A percentile compares a stretch with the other conserved stretches of the same genome.
Conservation (phyloP, 2,113 vertebrate species). For the Pedetes capensis region DNA sequence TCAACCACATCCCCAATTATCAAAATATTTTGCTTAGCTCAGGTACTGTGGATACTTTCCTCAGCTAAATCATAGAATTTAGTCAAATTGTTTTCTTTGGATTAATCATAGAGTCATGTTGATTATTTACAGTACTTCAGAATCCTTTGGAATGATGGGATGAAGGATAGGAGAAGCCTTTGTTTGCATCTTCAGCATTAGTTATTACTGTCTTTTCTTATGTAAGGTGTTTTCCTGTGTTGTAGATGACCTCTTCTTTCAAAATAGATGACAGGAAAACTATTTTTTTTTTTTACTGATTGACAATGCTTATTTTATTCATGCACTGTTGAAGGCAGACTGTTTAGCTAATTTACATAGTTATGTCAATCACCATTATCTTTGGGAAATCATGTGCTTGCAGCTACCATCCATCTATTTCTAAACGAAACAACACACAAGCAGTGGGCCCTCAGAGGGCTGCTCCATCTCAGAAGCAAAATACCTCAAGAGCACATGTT, state of each 20-base stretch:
- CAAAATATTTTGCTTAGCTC: not conserved
- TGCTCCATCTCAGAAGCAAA: not conserved
- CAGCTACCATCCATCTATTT: not conserved
- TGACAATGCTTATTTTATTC: not conserved
- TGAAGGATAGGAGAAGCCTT: not conserved
- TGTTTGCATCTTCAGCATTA: not conserved
- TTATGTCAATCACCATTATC: slow-evolving; percentile 2
- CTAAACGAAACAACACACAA: not conserved
- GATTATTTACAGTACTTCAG: not conserved
- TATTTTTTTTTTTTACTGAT: not conserved
- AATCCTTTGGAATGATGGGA: not conserved
- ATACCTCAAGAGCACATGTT: not conserved
- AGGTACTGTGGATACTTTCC: not conserved
- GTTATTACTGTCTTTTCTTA: not conserved
- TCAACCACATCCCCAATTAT: not conserved
- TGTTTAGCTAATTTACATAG: not conserved
- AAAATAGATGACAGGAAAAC: not conserved
- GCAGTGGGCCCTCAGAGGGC: not conserved
- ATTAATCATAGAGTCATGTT: not conserved
- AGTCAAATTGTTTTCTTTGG: not conserved
- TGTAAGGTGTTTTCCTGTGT: not conserved
- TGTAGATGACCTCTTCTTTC: not conserved
- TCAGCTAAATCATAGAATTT: not conserved
- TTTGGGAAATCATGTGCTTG: not conserved
- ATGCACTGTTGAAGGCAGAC: slow-evolving; percentile 3